Base-by-base conservation (phyloP, 1,140 invertebrate genomes). In the Lithobius niger region DNA sequence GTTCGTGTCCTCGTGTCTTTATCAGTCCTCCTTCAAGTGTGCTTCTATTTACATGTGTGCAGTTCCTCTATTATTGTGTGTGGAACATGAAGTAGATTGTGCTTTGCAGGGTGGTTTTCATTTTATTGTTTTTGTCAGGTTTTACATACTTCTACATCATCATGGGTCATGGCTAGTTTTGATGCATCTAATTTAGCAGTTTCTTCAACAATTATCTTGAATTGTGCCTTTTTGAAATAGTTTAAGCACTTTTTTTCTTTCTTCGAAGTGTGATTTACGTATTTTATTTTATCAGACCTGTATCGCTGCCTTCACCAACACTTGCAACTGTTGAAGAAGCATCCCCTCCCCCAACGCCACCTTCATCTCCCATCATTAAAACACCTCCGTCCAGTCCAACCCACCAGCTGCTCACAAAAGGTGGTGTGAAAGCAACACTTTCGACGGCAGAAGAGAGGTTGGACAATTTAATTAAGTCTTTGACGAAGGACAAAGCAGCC, bases 381-480 rank as follows among this genome's bases (percentile, higher is more conserved):
- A 43, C 31, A 25, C 49, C 43, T 36, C 54, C 31, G 42, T 44
- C 47, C 56, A 47, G 36, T 54, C 54, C 52, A 43, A 55, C 64
- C 66, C 21, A 36, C 36, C 13, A 6, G 3, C 22, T 50, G 19
- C 4, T 27, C 13, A 6, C 48, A 16, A 25, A 50, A 26, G 24
- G 6, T 21, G 16, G 13, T 25, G 48, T 26, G 13, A 50, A 50
- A 50, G 22, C 27, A 3, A 24, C 25, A 3, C 21, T 27, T 4
- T 27, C 48, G 10, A 26, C 48, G 10, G 68, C 71, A 15, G 74
- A 80, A 59, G 76, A 79, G 59, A 70, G 79, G 19, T 65, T 82
- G 21, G 80, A 81, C 62, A 74, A 74, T 43, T 68, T 82, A 13
- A 74, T 82, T 15, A 82, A 81, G 61, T 78, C 74, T 57, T 65